phyloP scores from a whole-genome alignment of 2,797 vertebrate species.

The Galagoides demidoff region DNA sequence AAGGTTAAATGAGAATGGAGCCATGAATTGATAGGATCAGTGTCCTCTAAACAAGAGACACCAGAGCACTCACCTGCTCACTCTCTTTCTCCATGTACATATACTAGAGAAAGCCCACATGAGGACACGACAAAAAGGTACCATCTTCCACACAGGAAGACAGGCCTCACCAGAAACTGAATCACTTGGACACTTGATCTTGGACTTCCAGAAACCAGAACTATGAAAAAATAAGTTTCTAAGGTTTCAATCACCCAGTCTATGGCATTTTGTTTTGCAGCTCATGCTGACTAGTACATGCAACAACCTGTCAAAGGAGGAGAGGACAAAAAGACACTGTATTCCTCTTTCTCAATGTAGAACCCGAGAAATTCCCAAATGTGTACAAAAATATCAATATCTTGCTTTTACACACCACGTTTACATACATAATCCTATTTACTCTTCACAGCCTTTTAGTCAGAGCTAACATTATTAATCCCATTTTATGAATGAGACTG shows the following conservation, averaged over 20 bases:
- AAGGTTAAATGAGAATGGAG: not conserved
- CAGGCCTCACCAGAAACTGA: not conserved
- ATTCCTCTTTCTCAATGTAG: not conserved
- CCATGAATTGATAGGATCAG: not conserved
- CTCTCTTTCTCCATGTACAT: not conserved
- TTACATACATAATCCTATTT: not conserved
- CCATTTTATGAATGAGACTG: not conserved
- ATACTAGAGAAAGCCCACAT: not conserved
- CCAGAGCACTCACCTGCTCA: not conserved
- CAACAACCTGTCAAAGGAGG: not conserved
- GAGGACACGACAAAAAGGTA: not conserved
- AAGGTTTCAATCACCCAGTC: not conserved
- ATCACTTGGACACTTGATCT: not conserved
- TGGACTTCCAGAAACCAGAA: not conserved
- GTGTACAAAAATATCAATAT: not conserved
- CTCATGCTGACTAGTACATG: not conserved
- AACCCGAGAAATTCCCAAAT: not conserved
- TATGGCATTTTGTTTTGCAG: not conserved
- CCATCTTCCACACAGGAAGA: not conserved
- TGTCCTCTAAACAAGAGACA: not conserved
- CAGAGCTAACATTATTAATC: not conserved
- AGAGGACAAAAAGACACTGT: not conserved
- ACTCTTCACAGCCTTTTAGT: not conserved
- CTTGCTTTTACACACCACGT: not conserved
- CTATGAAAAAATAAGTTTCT: not conserved